These are phyloP conservation scores for Platichthys stellatus DNA, from an alignment of 2,113 vertebrate genomes.

Conservation along the genomic window DNA sequence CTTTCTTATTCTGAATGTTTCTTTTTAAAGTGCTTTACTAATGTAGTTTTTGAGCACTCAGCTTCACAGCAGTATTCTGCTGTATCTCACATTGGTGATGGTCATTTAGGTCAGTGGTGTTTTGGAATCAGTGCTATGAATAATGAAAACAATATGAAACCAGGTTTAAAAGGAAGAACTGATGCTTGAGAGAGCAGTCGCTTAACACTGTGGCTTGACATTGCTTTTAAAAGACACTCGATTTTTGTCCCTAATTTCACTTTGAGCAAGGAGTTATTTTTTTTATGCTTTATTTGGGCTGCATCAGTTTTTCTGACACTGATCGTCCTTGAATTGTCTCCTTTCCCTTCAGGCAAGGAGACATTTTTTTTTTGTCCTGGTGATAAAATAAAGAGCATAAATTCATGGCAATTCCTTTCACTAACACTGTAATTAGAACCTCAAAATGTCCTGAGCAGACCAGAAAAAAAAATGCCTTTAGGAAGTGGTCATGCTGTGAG, in stretches of 20 bases:
- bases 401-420: constrained; percentile 59
- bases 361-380: constrained; percentile 52
- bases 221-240: constrained; percentile 63
- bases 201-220: constrained; percentile 45
- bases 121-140: constrained; percentile 24
- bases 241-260: constrained; percentile 49
- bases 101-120: constrained; percentile 47
- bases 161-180: constrained; percentile 31
- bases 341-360: constrained; percentile 63
- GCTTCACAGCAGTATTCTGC: not conserved
- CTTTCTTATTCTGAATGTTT: not conserved
- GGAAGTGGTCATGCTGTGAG: constrained; percentile 49
- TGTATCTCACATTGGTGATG: constrained; percentile 2
- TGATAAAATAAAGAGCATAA: constrained; percentile 57
- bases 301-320: constrained; percentile 62
- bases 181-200: constrained; percentile 27
- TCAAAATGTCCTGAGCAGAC: constrained; percentile 38
- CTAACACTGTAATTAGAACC: constrained; percentile 53
- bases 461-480: constrained; percentile 33
- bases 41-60: not conserved
- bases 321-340: constrained; percentile 61
- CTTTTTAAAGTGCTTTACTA: not conserved
- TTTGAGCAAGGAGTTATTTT: no score
- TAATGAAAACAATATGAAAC: constrained; percentile 37
- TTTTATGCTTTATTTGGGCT: constrained; percentile 49